Base-by-base conservation (phyloP, 2,888 invertebrate genomes). In the Dastarcus helophoroides region DNA sequence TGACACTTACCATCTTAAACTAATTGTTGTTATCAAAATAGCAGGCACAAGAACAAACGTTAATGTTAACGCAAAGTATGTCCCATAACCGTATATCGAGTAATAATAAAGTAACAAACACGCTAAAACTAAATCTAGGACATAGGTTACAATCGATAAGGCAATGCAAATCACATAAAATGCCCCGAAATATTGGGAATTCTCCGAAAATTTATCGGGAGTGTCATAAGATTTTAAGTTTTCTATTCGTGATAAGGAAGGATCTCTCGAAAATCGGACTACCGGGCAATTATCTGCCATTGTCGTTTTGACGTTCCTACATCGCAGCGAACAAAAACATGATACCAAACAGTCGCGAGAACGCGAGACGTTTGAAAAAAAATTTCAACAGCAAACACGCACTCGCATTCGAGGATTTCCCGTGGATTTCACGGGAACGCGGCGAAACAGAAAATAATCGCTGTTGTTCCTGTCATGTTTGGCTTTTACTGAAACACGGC, bases 1-100 rank as follows among this genome's bases (percentile, higher is more conserved):
- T n/a, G n/a, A n/a, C n/a, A 53, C 57, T 54, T 54, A 64, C 68
- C 68, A 69, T 54, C 65, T 47, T 39, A 68, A 54, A 46, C 65
- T 68, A 37, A 68, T 56, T 14, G 63, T 62, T 10, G 65, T 68
- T 56, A 65, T 67, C 38, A 64, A 53, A 29, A 69, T 41, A 5
- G 67, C 64, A 38, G 69, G 67, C 29, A 68, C 45, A 27, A 66
- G 45, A 27, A 68, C 51, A 47, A 69, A 68, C 4, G 62, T 56
- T 31, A 67, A 48, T n/a, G 69, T 69, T 41, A 68, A 50, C 12
- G 60, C 61, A 49, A 68, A 68, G 56, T 64, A 64, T 35, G 57
- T 44, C 14, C 58, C 59, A 42, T 61, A 46, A 21, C 56, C 58
- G 37, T 58, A 43, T 24, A 49, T 37, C 8, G 54, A 57, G 42